Evolutionary conservation across 2,888 invertebrate genomes (phyloP).

Genomic region (Dasypolia templi): DNA sequence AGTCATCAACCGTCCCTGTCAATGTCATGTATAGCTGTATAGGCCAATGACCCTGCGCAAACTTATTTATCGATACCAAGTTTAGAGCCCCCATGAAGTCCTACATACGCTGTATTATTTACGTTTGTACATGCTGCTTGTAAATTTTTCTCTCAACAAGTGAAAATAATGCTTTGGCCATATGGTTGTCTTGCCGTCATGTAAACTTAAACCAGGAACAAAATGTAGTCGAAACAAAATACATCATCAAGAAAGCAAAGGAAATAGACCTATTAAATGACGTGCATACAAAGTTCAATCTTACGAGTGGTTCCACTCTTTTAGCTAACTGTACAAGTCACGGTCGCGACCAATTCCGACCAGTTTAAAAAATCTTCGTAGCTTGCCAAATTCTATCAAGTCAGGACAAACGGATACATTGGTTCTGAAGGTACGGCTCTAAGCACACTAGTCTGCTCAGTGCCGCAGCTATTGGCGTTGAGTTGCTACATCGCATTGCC

Average conservation of each 20-base stretch:
- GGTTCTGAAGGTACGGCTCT: neutral
- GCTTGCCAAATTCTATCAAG: neutral
- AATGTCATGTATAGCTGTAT: neutral
- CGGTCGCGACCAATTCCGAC: neutral
- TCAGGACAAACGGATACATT: neutral
- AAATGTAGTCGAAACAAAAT: neutral
- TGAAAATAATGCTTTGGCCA: neutral
- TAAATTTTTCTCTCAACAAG: neutral
- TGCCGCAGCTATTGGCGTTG: neutral
- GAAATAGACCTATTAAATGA: neutral
- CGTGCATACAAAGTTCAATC: neutral
- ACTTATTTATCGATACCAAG: neutral
- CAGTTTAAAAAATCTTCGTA: neutral
- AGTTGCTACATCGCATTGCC: neutral
- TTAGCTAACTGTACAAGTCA: neutral
- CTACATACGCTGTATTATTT: neutral
- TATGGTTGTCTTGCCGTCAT: constrained; percentile 15
- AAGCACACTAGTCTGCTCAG: neutral
- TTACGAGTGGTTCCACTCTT: neutral
- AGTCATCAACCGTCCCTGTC: too few relatives aligned
- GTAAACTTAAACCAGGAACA: neutral
- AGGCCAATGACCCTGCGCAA: neutral
- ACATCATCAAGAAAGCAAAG: neutral
- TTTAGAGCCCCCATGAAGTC: constrained; percentile 13
- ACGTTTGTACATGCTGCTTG: neutral